phyloP scores from a whole-genome alignment of 2,797 vertebrate genomes.

The Sebastes cheni region DNA sequence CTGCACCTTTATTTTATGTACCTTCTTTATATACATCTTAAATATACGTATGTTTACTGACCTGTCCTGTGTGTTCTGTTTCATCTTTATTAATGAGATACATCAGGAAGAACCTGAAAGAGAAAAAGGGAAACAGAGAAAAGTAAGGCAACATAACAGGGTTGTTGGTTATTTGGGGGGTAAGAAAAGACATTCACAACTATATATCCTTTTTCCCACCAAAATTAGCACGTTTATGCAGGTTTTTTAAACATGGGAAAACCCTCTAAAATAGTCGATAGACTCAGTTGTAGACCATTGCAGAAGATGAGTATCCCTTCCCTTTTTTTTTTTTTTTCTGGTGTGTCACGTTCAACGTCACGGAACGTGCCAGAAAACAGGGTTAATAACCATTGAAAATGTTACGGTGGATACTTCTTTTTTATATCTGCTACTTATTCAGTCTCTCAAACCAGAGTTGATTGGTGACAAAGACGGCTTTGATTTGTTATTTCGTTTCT shows the following conservation, averaged over 20 bases:
- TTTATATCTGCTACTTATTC: too few relatives aligned
- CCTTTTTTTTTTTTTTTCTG: neutral
- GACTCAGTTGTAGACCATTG: neutral
- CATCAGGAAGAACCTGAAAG: constrained; percentile 93
- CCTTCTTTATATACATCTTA: neutral
- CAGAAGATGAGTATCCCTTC: neutral
- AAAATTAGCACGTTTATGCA: neutral
- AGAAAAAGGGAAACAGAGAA: neutral
- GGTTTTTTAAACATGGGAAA: neutral
- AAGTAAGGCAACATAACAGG: neutral
- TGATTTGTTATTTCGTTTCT: too few relatives aligned
- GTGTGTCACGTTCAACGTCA: neutral
- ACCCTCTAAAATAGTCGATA: neutral
- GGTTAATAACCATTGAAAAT: too few relatives aligned
- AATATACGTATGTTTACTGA: constrained; percentile 51
- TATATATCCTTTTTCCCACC: too few relatives aligned
- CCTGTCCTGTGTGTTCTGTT: constrained; percentile 96
- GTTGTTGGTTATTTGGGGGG: neutral
- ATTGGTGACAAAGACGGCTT: too few relatives aligned
- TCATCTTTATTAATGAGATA: constrained; percentile 97
- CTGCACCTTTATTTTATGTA: neutral
- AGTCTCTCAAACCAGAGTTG: too few relatives aligned
- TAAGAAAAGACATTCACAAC: neutral
- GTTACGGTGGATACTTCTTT: too few relatives aligned
- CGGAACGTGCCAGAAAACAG: too few relatives aligned